phyloP scores from a whole-genome alignment of 2,797 vertebrate genomes.

The Acanthis flammea region DNA sequence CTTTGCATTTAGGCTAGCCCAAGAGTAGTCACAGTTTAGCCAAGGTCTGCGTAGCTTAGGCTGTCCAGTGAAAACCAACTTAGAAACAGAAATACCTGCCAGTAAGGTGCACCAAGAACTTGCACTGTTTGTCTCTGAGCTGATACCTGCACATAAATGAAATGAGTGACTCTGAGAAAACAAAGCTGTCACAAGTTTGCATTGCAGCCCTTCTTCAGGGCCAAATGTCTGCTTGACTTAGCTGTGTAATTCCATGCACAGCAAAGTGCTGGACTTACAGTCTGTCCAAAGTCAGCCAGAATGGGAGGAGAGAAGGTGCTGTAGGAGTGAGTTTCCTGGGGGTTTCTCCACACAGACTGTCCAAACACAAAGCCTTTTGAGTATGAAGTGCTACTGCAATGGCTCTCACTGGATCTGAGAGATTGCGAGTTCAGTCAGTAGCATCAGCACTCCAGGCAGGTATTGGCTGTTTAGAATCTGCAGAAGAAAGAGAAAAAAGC shows the following conservation, averaged over 20 bases:
- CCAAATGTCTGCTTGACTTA: not conserved
- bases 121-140: not conserved
- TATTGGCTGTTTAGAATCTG: slow-evolving; percentile 87
- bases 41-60: not conserved
- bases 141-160: not conserved
- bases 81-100: not conserved
- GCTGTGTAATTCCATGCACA: not conserved
- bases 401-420: slow-evolving; percentile 73
- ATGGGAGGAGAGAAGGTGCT: not conserved
- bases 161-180: not conserved
- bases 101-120: not conserved
- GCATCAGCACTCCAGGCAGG: slow-evolving; percentile 81
- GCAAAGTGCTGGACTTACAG: not conserved
- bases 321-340: not conserved
- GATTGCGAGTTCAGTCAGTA: slow-evolving; percentile 89
- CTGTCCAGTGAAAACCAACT: not conserved
- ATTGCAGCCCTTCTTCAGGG: not conserved
- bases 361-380: not conserved
- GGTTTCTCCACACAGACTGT: not conserved
- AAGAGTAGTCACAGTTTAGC: not conserved
- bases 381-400: not conserved
- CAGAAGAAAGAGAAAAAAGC: not conserved
- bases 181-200: not conserved
- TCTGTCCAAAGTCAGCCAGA: not conserved
- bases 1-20: not conserved